These are phyloP conservation scores for Lagopus muta DNA, from an alignment of 2,113 vertebrate species.

Conservation along the genomic window DNA sequence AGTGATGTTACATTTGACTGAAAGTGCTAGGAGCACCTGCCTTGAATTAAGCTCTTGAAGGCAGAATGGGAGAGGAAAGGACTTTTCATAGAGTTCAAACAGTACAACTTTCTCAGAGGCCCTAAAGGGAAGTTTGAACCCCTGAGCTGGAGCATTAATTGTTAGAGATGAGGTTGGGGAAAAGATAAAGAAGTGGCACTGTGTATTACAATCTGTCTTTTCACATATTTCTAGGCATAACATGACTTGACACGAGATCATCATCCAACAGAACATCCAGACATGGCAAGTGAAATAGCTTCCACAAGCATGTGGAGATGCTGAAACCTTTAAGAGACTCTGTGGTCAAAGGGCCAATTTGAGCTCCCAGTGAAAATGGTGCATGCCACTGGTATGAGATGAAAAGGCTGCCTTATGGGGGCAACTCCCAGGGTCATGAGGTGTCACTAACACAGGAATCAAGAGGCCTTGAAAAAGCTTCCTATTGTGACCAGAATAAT, in stretches of 20 bases:
- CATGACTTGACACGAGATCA: slow-evolving; percentile 46
- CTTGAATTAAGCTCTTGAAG: background rate
- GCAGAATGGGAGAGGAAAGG: background rate
- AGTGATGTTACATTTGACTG: background rate
- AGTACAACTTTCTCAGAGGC: background rate
- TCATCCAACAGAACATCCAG: background rate
- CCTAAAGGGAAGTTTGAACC: background rate
- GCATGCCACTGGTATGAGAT: background rate
- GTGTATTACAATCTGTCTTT: slow-evolving; percentile 56
- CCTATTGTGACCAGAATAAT: background rate
- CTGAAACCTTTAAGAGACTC: background rate
- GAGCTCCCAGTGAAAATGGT: background rate
- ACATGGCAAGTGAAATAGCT: slow-evolving; percentile 27
- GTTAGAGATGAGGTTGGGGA: background rate
- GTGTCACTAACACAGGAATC: background rate
- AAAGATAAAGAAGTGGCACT: slow-evolving; percentile 16
- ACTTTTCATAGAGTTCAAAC: background rate
- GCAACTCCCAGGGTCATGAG: background rate
- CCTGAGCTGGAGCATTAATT: slow-evolving; percentile 13
- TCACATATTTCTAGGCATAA: slow-evolving; percentile 50
- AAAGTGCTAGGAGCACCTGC: background rate
- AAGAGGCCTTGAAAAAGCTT: background rate
- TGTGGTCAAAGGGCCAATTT: background rate
- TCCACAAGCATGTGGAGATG: background rate
- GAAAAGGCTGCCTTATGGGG: background rate